Conservation (phyloP, 1,140 invertebrate species). For the Calliopsis andreniformis region DNA sequence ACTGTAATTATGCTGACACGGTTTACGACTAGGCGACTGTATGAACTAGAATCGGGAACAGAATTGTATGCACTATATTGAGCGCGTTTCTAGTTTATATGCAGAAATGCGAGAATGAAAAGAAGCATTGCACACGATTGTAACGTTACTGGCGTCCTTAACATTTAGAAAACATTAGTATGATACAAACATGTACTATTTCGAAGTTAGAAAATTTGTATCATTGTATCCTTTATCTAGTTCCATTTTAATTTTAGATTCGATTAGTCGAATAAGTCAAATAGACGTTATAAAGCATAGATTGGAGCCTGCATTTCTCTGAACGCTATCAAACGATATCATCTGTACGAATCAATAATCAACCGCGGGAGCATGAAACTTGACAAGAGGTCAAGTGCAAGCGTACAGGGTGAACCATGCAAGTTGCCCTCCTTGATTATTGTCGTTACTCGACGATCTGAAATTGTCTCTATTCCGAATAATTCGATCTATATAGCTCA, state of each 20-base stretch:
- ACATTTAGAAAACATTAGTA: neutral
- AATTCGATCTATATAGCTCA: too few relatives aligned
- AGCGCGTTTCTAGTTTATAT: neutral
- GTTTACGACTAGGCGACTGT: too few relatives aligned
- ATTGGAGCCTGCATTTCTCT: neutral
- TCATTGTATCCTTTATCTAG: too few relatives aligned
- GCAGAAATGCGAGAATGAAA: neutral
- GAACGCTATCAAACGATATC: slow-evolving; percentile 25
- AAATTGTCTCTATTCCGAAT: neutral
- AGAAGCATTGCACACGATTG: neutral
- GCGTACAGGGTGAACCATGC: neutral
- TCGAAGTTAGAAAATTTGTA: neutral
- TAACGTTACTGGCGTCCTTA: neutral
- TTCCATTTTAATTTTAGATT: neutral
- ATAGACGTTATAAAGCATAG: neutral
- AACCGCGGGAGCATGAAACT: slow-evolving; percentile 6
- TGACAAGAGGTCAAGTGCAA: slow-evolving; percentile 40
- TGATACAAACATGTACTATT: neutral
- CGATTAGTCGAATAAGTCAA: neutral
- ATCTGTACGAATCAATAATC: slow-evolving; percentile 27
- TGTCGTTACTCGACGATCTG: too few relatives aligned
- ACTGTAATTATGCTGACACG: too few relatives aligned
- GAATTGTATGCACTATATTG: too few relatives aligned
- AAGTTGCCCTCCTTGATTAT: neutral
- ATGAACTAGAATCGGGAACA: too few relatives aligned